phyloP scores from a whole-genome alignment of 30 jellyfish, hydroid and myxozoan genomes.

The Clytia hemisphaerica region DNA sequence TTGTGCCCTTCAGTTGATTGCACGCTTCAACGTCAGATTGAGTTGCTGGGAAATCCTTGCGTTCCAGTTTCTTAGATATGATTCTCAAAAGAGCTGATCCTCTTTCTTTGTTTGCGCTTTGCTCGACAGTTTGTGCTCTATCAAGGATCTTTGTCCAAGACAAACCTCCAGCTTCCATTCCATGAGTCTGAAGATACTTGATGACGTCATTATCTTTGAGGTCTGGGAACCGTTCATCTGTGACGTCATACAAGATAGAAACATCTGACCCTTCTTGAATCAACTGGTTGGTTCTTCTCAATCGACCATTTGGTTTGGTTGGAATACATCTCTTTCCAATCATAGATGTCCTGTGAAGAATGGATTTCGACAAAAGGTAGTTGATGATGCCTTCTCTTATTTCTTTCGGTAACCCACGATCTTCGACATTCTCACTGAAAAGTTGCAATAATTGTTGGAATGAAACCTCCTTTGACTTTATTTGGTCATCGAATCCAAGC shows the following conservation, averaged over 20 bases:
- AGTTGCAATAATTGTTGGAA: too few relatives aligned
- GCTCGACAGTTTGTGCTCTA: conserved; percentile 41
- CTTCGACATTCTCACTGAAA: conserved; percentile 11
- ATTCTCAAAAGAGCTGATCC: too few relatives aligned
- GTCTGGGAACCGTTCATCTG: conserved; percentile 57
- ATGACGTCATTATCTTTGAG: not conserved
- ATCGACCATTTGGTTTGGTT: conserved; percentile 19
- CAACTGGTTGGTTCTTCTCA: too few relatives aligned
- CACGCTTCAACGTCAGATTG: too few relatives aligned
- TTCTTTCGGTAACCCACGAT: not conserved
- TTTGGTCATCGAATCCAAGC: too few relatives aligned
- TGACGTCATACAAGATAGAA: too few relatives aligned
- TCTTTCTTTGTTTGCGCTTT: too few relatives aligned
- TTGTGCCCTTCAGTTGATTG: too few relatives aligned
- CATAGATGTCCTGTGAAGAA: not conserved
- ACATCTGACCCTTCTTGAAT: too few relatives aligned
- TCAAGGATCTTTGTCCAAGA: conserved; percentile 31
- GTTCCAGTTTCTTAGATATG: too few relatives aligned
- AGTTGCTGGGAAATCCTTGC: too few relatives aligned
- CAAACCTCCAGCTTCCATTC: conserved; percentile 24
- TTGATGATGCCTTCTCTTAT: conserved; percentile 6
- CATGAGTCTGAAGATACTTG: conserved; percentile 20
- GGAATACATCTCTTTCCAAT: conserved; percentile 19
- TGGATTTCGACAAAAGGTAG: not conserved
- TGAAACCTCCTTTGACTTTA: too few relatives aligned